Percentiles rank a stretch among this genome's conserved stretches.
Conservation (phyloP, 92 coral and sea anemone genomes). For the Epizoanthus scotinus region DNA sequence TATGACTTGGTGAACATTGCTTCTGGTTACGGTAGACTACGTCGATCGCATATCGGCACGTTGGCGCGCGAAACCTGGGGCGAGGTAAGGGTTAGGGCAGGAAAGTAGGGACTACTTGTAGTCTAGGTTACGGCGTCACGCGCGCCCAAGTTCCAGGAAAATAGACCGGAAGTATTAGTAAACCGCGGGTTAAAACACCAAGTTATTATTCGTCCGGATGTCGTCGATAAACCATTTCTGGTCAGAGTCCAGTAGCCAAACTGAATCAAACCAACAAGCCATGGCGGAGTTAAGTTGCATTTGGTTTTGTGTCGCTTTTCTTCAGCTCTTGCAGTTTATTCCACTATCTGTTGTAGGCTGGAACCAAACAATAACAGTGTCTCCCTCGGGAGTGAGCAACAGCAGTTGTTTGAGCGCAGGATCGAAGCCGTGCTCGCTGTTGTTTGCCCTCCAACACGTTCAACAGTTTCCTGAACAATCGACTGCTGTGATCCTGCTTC, state of each 20-base stretch:
- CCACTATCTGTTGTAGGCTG: not conserved
- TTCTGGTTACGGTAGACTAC: too few relatives aligned
- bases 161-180: not conserved
- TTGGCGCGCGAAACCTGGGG: too few relatives aligned
- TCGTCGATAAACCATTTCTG: not conserved
- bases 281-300: not conserved
- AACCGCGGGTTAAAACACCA: constrained; percentile 2
- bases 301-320: not conserved
- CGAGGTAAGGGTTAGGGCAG: too few relatives aligned
- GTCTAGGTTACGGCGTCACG: too few relatives aligned
- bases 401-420: constrained; percentile 11
- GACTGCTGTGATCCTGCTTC: not conserved
- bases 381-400: constrained; percentile 1
- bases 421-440: constrained; percentile 10
- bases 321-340: not conserved
- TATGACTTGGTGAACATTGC: too few relatives aligned
- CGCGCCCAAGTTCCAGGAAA: not conserved
- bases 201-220: not conserved
- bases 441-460: constrained; percentile 22
- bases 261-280: not conserved
- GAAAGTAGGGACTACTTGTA: too few relatives aligned
- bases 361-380: not conserved
- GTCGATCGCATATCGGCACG: too few relatives aligned
- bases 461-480: not conserved
- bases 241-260: not conserved